Evolutionary conservation across 1,140 invertebrate species (phyloP), one percentile per base, ranked within the genome.

Genomic region (Ceratosolen solmsi): DNA sequence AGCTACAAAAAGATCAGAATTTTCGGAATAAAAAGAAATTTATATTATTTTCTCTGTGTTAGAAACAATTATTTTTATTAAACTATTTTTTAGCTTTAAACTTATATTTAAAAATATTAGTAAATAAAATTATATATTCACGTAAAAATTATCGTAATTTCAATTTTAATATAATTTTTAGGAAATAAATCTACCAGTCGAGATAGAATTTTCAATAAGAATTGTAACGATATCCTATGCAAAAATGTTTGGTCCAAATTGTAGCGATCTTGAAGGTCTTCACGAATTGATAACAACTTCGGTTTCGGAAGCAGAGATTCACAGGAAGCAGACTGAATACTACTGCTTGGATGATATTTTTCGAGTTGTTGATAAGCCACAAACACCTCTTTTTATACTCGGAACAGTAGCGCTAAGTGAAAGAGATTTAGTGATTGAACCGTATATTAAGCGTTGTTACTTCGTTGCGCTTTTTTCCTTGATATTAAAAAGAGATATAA

Each of bases 141-240:
- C n/a, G n/a, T n/a, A n/a, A n/a, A n/a, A n/a, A n/a, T n/a, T 58
- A 22, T 58, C 17, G 54, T 65, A 33, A 65, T 15, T 70, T 70
- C 15, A 72, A 25, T 72, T 49, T 27, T 49, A 13, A 46, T 20
- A 74, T 74, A 70, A 30, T 63, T 49, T 75, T 75, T 65, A 87
- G 68, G 85, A 89, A n/a, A 86, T 91, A 13, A 78, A 82, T 30
- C 38, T 83, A 36, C 82, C 70, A 0, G 41, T 80, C 13, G 84
- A 86, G 65, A 82, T 78, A 0, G 60, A 83, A 4, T 90, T 88
- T 83, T 87, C n/a, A 8, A 88, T 89, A 25, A 87, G 86, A 79
- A 84, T 88, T 2, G 84, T 91, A 4, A 89, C 87, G 0, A 87
- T 92, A 41, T 91, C 90, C 0, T 91, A 91, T 27, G 88, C 87